Conservation (phyloP, 2,888 invertebrate species). For the Phalangium opilio region DNA sequence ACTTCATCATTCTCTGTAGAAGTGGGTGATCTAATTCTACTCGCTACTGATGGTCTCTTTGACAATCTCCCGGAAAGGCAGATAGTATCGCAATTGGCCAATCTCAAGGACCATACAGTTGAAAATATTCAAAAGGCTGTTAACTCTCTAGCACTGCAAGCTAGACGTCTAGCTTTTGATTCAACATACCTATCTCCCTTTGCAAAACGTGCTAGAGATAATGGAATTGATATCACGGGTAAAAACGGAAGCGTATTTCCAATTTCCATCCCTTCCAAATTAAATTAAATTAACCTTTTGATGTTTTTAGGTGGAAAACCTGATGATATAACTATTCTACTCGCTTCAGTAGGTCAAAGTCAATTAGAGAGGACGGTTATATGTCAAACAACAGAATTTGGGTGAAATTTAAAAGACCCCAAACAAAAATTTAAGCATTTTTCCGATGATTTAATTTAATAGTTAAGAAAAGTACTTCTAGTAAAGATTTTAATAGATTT, state of each 20-base stretch:
- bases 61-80: constrained; percentile 90
- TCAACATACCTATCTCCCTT: constrained; percentile 91
- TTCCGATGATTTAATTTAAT: too few species aligned
- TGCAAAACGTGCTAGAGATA: constrained; percentile 76
- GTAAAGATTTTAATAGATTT: too few species aligned
- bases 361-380: constrained; percentile 7
- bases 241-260: constrained; percentile 25
- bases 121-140: constrained; percentile 63
- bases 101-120: constrained; percentile 30
- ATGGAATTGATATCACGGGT: constrained; percentile 86
- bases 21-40: constrained; percentile 74
- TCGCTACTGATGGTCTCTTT: constrained; percentile 96
- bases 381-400: too few species aligned
- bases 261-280: not conserved
- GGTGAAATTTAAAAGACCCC: too few species aligned
- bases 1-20: constrained; percentile 72
- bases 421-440: too few species aligned
- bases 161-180: constrained; percentile 82
- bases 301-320: constrained; percentile 78
- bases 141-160: constrained; percentile 89
- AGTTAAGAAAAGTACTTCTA: too few species aligned
- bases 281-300: constrained; percentile 1
- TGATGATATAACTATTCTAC: constrained; percentile 93
- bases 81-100: constrained; percentile 68
- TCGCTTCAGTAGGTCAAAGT: constrained; percentile 59